These are phyloP conservation scores for Cosmia trapezina DNA, from an alignment of 2,888 invertebrate species.

Conservation along the genomic window DNA sequence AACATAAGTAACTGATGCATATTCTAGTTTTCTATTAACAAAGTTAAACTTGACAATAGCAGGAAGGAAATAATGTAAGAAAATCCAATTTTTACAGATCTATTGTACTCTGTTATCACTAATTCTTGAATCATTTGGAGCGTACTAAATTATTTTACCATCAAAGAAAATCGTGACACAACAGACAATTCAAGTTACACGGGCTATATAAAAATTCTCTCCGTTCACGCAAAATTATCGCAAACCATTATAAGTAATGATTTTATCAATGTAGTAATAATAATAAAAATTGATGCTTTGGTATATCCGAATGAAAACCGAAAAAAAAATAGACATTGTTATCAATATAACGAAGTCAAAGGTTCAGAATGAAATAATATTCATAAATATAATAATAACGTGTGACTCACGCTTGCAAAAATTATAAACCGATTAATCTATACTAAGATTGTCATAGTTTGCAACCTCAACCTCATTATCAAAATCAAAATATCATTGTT, in stretches of 20 bases:
- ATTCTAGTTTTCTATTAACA: neutral
- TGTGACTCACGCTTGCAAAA: conserved; percentile 13
- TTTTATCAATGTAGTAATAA: conserved; percentile 19
- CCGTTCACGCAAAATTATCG: conserved; percentile 43
- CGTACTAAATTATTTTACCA: conserved; percentile 6
- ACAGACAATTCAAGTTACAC: conserved; percentile 16
- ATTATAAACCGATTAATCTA: neutral
- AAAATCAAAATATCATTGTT: conserved; percentile 16
- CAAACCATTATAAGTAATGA: conserved; percentile 9
- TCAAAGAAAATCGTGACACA: conserved; percentile 10
- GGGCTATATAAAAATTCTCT: conserved; percentile 20
- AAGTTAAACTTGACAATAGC: neutral
- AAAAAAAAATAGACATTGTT: conserved; percentile 10
- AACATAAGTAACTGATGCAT: neutral
- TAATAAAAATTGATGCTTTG: conserved; percentile 20
- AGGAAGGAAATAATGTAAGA: neutral
- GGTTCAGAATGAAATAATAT: conserved; percentile 31
- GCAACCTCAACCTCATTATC: conserved; percentile 25
- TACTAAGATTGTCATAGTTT: neutral
- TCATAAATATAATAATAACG: neutral
- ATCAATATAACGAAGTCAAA: conserved; percentile 30
- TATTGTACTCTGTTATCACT: neutral
- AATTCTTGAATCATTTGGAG: conserved; percentile 4
- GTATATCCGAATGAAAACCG: neutral
- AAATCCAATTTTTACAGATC: neutral